Evolutionary conservation across 2,888 invertebrate genomes (phyloP).

Genomic region (Machimus atricapillus): DNA sequence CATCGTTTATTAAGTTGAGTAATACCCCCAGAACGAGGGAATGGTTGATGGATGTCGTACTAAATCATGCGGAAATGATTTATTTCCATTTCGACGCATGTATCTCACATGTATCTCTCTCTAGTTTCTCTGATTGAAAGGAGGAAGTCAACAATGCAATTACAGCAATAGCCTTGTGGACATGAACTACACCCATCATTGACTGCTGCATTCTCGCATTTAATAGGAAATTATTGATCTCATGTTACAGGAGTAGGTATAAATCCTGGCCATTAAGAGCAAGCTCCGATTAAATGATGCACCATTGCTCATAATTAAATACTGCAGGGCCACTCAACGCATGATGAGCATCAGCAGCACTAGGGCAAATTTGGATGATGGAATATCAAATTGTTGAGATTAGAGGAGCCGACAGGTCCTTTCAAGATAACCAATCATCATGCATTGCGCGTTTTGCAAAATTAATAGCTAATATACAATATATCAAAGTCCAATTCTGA

Average conservation of each 20-base stretch:
- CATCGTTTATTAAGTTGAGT: slow-evolving; percentile 28
- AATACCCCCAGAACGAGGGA: not conserved
- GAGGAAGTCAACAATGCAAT: slow-evolving; percentile 30
- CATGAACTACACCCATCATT: not conserved
- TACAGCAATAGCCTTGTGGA: slow-evolving; percentile 15
- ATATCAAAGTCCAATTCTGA: not conserved
- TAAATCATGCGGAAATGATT: slow-evolving; percentile 32
- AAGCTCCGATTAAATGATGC: not conserved
- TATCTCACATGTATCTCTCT: not conserved
- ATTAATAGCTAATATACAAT: not conserved
- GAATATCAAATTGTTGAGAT: not conserved
- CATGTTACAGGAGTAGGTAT: not conserved
- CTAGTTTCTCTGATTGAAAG: slow-evolving; percentile 3
- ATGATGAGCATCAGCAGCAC: not conserved
- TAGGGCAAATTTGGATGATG: not conserved
- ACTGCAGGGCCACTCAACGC: not conserved
- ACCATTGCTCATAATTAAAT: not conserved
- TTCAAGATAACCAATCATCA: not conserved
- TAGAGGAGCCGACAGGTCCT: not conserved
- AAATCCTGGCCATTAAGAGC: not conserved
- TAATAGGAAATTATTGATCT: slow-evolving; percentile 7
- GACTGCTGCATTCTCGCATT: not conserved
- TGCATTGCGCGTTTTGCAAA: not conserved
- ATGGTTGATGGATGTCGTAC: slow-evolving; percentile 2
- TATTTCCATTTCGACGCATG: slow-evolving; percentile 6